A percentile compares a stretch with the other conserved stretches of the same genome.
These are phyloP conservation scores for Cetoscarus ocellatus DNA, from an alignment of 2,797 vertebrate genomes.

Conservation along the genomic window DNA sequence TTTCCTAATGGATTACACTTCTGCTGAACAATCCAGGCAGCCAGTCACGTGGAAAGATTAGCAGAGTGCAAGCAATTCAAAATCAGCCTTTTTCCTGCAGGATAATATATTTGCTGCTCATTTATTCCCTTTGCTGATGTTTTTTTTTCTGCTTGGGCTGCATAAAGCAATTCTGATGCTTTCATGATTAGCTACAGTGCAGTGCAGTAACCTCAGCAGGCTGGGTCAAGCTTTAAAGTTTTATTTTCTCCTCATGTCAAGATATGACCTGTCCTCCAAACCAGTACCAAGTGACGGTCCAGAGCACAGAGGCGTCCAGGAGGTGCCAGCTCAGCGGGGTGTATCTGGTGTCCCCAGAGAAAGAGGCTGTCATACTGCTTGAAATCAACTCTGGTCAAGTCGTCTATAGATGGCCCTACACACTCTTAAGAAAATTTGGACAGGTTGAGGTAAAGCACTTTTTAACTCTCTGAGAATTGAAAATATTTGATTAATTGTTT, in stretches of 20 bases:
- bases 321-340: slow-evolving; percentile 87
- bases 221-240: neutral
- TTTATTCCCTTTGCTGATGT: slow-evolving; percentile 25
- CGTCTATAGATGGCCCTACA: slow-evolving; percentile 90
- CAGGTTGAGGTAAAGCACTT: slow-evolving; percentile 85
- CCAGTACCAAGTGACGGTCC: slow-evolving; percentile 85
- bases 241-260: slow-evolving; percentile 26
- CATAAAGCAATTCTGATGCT: neutral
- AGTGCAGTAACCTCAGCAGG: neutral
- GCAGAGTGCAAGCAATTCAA: slow-evolving; percentile 33
- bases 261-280: slow-evolving; percentile 50
- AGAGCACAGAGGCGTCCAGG: slow-evolving; percentile 83
- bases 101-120: slow-evolving; percentile 17
- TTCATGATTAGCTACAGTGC: neutral
- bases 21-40: slow-evolving; percentile 31
- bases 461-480: neutral
- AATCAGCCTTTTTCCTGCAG: slow-evolving; percentile 23
- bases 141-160: neutral
- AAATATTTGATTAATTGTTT: too few relatives aligned
- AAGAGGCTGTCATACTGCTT: slow-evolving; percentile 81
- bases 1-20: slow-evolving; percentile 61
- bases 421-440: slow-evolving; percentile 89
- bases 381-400: slow-evolving; percentile 62
- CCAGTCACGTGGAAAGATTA: slow-evolving; percentile 46
- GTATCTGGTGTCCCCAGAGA: slow-evolving; percentile 82